Evolutionary conservation across 2,797 vertebrate genomes (phyloP), one percentile per base, ranked within the genome.

Genomic region (Mus minutoides): DNA sequence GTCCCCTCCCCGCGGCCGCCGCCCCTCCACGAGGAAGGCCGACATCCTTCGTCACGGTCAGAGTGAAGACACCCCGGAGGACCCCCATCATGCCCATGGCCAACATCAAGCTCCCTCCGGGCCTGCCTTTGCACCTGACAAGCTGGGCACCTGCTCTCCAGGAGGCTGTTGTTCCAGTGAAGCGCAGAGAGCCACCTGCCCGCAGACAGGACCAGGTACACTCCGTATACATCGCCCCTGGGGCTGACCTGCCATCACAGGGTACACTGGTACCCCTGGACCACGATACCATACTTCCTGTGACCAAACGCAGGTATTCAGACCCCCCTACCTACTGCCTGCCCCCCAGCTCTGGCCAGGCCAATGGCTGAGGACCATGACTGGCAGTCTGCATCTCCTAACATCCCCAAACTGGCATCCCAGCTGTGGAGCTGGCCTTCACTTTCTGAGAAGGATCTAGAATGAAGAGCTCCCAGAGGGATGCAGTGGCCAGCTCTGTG

Each of bases 171-270:
- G 19, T 34, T 13, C 87, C 46, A 0, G 91, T 99, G 95, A 98
- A 97, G 97, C 98, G 98, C 86, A 98, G 98, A 80, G 99, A 99
- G 92, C 98, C 98, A 10, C 99, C 99, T 0, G 99, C 99, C 2
- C 99, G 99, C 88, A 98, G 99, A 78, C 99, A 99, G 75, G 99
- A 99, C 98, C 98, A 98, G 98, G 99, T 99, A 88, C 99, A 99
- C 94, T 99, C 99, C 0, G 97, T 99, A 37, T 99, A 99, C 97
- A 86, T 99, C 19, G 96, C 97, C 11, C 97, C 98, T 0, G 98
- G 99, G 76, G 87, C 98, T 1, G 98, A 98, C 34, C 58, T 92
- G 92, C 77, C 97, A 56, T 96, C 97, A 54, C 98, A 98, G 8
- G 88, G 75, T 6, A 94, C 98, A 85, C 98, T 98, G 94, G 98